Evolutionary conservation across 2,797 vertebrate genomes (phyloP), one percentile per base, ranked within the genome.

Genomic region (Gymnopithys bicolor): DNA sequence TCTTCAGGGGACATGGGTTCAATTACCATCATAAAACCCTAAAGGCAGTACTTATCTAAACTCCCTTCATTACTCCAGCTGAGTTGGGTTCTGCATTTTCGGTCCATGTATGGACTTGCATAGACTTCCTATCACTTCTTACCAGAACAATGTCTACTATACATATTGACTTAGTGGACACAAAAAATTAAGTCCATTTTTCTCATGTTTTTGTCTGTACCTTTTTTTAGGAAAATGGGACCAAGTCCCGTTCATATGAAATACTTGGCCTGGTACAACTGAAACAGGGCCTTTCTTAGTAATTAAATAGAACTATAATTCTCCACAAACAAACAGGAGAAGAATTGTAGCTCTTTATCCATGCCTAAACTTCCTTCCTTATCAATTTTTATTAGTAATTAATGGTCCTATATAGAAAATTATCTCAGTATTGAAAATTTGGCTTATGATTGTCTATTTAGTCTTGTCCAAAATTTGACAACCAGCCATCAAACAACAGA

Each of bases 371-470:
- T 75, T 79, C 9, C 16, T 53, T 39, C 7, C 25, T 81, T 12
- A 51, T 2, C 13, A 33, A 19, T 69, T 87, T 80, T 78, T 60
- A 10, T 33, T 41, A 30, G 14, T 10, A 41, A 82, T 45, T 76
- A 89, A 33, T 53, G 27, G 13, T 19, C 49, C 23, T 37, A 78
- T 9, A 33, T 21, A 81, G 7, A 8, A 73, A 92, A 71, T 13
- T 49, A 49, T 71, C 45, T 60, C 66, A n/a, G 12, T 58, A 71
- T 27, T 81, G 41, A 84, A 77, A 78, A 4, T 35, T 6, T 1
- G 8, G 1, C 1, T 4, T 35, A 69, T 25, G 17, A 27, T 30
- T 1, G 0, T n/a, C 39, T 52, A 28, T 51, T 69, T 48, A 77
- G 23, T 4, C 18, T 77, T 23, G 4, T 35, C 22, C 28, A 81